Percentiles rank a stretch among this genome's conserved stretches.
These are phyloP conservation scores for Agrilus mali DNA, from an alignment of 2,888 invertebrate species.

Conservation along the genomic window DNA sequence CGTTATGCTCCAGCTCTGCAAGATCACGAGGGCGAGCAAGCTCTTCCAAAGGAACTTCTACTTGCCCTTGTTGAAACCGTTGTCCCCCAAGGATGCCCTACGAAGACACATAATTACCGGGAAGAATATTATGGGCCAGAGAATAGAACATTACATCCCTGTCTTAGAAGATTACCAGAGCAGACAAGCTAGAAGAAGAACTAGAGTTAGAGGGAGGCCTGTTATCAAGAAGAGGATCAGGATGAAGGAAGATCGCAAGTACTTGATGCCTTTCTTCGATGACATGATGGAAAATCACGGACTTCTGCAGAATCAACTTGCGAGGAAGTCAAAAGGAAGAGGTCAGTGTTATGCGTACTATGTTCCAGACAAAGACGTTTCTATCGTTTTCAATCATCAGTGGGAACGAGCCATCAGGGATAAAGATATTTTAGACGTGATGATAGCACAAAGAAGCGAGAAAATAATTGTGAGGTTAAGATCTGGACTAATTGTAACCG, in stretches of 20 bases:
- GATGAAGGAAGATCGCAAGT: slow-evolving; percentile 24
- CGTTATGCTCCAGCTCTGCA: slow-evolving; percentile 56
- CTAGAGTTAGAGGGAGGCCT: slow-evolving; percentile 27
- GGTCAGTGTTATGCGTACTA: slow-evolving; percentile 58
- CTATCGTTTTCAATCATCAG: slow-evolving; percentile 57
- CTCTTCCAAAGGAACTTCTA: slow-evolving; percentile 73
- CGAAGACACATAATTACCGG: slow-evolving; percentile 68
- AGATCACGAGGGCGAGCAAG: slow-evolving; percentile 68
- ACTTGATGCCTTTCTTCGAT: slow-evolving; percentile 27
- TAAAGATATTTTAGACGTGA: slow-evolving; percentile 62
- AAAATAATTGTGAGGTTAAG: slow-evolving; percentile 57
- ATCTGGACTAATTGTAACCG: slow-evolving; percentile 56
- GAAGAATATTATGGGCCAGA: slow-evolving; percentile 57
- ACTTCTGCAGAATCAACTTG: slow-evolving; percentile 33
- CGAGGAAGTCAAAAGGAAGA: slow-evolving; percentile 39
- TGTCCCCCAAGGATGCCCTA: slow-evolving; percentile 72
- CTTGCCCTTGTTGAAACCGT: slow-evolving; percentile 66
- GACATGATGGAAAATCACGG: slow-evolving; percentile 28
- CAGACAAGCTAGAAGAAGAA: slow-evolving; percentile 23
- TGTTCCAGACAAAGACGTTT: slow-evolving; percentile 57
- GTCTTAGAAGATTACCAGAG: slow-evolving; percentile 44
- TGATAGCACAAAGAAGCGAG: slow-evolving; percentile 62
- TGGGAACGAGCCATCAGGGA: slow-evolving; percentile 66
- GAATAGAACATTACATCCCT: slow-evolving; percentile 66
- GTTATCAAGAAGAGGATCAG: slow-evolving; percentile 26